Evolutionary conservation across 2,888 invertebrate genomes (phyloP).

Genomic region (Melieria crassipennis): DNA sequence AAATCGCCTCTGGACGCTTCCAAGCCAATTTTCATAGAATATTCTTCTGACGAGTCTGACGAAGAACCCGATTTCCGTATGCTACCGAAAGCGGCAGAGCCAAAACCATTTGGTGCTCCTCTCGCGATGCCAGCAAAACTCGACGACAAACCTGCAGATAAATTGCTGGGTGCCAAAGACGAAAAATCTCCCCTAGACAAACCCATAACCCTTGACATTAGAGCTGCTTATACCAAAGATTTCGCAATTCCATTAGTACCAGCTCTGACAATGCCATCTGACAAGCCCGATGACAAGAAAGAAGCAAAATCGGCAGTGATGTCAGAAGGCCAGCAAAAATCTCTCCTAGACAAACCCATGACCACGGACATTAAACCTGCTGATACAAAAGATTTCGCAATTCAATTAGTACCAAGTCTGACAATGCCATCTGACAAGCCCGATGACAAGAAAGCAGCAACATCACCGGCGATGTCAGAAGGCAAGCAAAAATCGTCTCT

Average conservation of each 20-base stretch:
- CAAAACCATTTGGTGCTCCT: background rate
- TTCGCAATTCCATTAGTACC: background rate
- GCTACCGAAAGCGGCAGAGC: background rate
- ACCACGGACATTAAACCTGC: too few species aligned
- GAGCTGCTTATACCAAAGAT: background rate
- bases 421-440: background rate
- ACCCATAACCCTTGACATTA: background rate
- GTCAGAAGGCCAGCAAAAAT: conserved; percentile 16
- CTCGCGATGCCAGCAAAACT: background rate
- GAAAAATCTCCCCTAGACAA: conserved; percentile 3
- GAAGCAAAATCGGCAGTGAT: background rate
- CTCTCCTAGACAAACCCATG: background rate
- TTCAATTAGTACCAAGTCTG: background rate
- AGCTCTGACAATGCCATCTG: background rate
- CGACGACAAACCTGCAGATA: conserved; percentile 1
- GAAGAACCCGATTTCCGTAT: background rate
- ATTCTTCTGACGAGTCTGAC: conserved; percentile 25
- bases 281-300: conserved; percentile 23
- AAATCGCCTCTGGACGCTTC: conserved; percentile 16
- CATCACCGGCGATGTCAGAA: too few species aligned
- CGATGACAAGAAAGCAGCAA: background rate
- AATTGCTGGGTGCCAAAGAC: conserved; percentile 2
- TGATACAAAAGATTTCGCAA: too few species aligned
- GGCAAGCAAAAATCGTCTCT: too few species aligned
- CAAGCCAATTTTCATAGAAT: conserved; percentile 1